Evolutionary conservation across 2,888 invertebrate genomes (phyloP).

Genomic region (Imbricaverruca yamaguchii): DNA sequence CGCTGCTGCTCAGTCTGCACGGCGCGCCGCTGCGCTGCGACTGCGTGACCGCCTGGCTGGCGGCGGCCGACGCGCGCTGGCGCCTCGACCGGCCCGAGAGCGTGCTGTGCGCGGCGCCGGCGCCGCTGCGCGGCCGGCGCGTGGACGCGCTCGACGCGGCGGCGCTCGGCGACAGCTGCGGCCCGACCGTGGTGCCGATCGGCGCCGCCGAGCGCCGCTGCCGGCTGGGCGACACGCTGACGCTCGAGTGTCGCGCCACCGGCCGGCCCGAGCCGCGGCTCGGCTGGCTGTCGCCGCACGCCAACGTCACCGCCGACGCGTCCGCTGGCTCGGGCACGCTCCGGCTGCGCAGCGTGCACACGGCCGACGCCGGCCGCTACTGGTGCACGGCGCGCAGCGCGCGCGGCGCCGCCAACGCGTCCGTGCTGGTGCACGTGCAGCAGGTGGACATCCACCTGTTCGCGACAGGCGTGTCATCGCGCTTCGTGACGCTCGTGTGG

Average conservation of each 20-base stretch:
- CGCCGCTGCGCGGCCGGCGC: conserved; percentile 34
- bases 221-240: conserved; percentile 40
- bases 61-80: conserved; percentile 19
- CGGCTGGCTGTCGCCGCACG: conserved; percentile 41
- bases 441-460: conserved; percentile 41
- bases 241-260: conserved; percentile 43
- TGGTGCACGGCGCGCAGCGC: conserved; percentile 42
- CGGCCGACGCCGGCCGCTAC: conserved; percentile 42
- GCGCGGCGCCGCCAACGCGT: conserved; percentile 38
- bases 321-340: conserved; percentile 37
- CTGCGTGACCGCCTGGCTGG: conserved; percentile 39
- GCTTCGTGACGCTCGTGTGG: conserved; percentile 42
- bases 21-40: conserved; percentile 45
- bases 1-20: conserved; percentile 39
- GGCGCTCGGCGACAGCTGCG: conserved; percentile 36
- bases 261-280: conserved; percentile 43
- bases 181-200: conserved; percentile 37
- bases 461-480: conserved; percentile 39
- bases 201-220: conserved; percentile 33
- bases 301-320: conserved; percentile 39
- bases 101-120: conserved; percentile 40
- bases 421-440: conserved; percentile 38
- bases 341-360: conserved; percentile 36
- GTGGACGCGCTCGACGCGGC: conserved; percentile 35
- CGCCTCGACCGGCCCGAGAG: conserved; percentile 36